These are phyloP conservation scores for Bovichtus diacanthus DNA, from an alignment of 2,797 vertebrate genomes.

Conservation along the genomic window DNA sequence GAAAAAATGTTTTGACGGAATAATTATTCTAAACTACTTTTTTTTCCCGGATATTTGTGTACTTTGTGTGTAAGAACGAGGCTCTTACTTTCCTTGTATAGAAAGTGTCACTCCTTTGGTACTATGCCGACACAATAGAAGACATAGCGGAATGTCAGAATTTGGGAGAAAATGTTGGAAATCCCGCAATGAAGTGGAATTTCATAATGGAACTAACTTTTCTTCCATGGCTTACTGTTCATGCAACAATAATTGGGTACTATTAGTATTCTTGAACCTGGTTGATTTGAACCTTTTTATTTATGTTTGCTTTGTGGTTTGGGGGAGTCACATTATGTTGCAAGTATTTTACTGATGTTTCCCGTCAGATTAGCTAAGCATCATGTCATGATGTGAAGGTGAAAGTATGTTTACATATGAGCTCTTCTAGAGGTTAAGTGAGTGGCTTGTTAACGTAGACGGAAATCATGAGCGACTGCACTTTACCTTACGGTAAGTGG, in stretches of 20 bases:
- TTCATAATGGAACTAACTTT: neutral
- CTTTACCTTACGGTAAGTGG: neutral
- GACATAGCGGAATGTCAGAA: neutral
- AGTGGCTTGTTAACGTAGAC: neutral
- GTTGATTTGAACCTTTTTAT: neutral
- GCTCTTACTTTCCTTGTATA: no score
- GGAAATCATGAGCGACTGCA: neutral
- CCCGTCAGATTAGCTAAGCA: neutral
- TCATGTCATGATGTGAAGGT: neutral
- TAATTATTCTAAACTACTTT: no score
- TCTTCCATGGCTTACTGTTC: neutral
- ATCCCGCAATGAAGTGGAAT: neutral
- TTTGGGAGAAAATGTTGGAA: no score
- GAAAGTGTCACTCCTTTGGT: neutral
- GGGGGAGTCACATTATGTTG: neutral
- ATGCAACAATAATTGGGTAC: neutral
- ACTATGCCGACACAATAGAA: rapidly evolving
- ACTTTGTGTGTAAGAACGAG: no score
- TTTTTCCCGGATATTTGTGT: no score
- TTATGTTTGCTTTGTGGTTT: neutral
- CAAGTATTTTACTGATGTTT: neutral
- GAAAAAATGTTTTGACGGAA: no score
- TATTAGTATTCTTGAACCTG: neutral
- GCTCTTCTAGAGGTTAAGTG: neutral
- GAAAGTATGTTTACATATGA: neutral